Conservation (phyloP, 2,888 invertebrate species). For the Leucophenga montana region DNA sequence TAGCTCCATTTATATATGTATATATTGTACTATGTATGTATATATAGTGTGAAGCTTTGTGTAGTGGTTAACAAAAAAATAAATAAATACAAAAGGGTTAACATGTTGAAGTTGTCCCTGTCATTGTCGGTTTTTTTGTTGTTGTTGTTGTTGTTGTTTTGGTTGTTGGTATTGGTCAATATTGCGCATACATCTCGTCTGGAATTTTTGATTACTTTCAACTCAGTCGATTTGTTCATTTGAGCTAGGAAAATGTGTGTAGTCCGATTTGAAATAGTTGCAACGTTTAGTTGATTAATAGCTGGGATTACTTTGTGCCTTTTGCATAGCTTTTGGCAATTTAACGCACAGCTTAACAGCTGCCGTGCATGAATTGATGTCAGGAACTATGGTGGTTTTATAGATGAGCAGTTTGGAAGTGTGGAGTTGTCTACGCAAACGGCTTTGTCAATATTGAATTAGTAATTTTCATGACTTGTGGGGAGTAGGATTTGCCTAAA, state of each 20-base stretch:
- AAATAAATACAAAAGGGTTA: constrained; percentile 40
- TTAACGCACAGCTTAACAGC: constrained; percentile 65
- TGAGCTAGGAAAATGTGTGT: constrained; percentile 17
- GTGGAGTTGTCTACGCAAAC: background rate
- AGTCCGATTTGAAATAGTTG: constrained; percentile 58
- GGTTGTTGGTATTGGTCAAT: constrained; percentile 9
- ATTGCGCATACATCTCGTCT: constrained; percentile 30
- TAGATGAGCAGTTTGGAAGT: background rate
- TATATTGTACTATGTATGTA: no score
- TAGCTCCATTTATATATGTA: background rate
- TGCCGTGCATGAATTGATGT: constrained; percentile 14
- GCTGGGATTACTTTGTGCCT: constrained; percentile 39
- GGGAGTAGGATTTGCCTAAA: no score
- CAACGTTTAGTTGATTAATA: constrained; percentile 65
- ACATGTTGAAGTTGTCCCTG: constrained; percentile 20
- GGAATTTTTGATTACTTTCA: constrained; percentile 61
- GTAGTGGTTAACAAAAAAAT: constrained; percentile 15
- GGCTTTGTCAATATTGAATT: constrained; percentile 16
- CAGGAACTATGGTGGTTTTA: no score
- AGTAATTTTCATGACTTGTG: background rate
- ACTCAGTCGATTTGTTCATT: constrained; percentile 42
- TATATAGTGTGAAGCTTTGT: background rate
- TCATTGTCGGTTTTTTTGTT: background rate
- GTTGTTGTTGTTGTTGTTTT: background rate
- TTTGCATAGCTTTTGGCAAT: constrained; percentile 59